Percentiles rank a stretch among this genome's conserved stretches.
phyloP scores from a whole-genome alignment of 2,888 invertebrate genomes.

The Sphaeridia pumilis region DNA sequence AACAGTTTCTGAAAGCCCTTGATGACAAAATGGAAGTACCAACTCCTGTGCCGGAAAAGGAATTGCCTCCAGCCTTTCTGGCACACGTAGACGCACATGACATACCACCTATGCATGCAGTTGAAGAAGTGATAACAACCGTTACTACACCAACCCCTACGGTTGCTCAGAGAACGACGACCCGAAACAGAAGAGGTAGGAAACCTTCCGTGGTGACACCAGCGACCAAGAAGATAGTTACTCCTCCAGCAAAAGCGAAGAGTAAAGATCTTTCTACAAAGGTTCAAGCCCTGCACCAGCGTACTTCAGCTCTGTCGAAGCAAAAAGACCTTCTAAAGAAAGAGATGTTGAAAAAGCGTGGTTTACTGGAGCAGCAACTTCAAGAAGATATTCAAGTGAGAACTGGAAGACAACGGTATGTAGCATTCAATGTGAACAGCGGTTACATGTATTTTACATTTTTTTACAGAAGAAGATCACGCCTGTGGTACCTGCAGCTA shows the following conservation, averaged over 20 bases:
- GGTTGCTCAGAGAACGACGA: background rate
- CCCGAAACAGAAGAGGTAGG: too few relatives aligned
- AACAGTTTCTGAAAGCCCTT: slow-evolving; percentile 4
- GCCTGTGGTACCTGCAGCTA: too few relatives aligned
- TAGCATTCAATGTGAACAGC: too few relatives aligned
- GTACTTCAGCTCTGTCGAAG: slow-evolving; percentile 49
- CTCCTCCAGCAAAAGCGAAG: slow-evolving; percentile 5
- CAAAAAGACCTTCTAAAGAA: slow-evolving; percentile 87
- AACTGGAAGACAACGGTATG: background rate
- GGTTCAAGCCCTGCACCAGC: slow-evolving; percentile 9
- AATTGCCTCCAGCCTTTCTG: background rate
- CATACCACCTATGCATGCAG: background rate
- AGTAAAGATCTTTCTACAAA: slow-evolving; percentile 4
- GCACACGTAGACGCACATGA: background rate
- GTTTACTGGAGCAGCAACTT: slow-evolving; percentile 74
- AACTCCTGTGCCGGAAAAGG: background rate
- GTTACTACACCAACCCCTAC: background rate
- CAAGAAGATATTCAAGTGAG: slow-evolving; percentile 74
- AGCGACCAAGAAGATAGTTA: background rate
- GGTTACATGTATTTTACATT: background rate
- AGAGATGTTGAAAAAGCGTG: slow-evolving; percentile 82
- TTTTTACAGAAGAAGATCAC: slow-evolving; percentile 3
- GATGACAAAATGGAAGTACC: slow-evolving; percentile 6
- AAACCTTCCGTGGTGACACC: background rate
- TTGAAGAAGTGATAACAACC: background rate